Evolutionary conservation across 2,888 invertebrate genomes (phyloP), one percentile per base, ranked within the genome.

Genomic region (Dysmachus trigonus): DNA sequence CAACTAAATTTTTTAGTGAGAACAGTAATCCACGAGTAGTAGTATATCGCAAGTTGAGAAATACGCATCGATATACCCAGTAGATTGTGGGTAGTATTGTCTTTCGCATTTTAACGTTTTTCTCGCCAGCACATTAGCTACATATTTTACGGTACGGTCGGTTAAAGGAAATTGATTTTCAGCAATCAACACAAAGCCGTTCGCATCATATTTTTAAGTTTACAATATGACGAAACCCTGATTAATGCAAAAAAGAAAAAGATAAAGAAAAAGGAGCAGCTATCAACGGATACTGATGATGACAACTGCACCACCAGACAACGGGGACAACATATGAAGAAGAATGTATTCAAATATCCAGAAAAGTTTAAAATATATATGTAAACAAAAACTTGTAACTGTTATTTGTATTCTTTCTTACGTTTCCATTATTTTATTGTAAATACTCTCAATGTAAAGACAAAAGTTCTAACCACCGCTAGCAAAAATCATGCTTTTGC

Each of bases 311-410:
- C 22, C 62, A 62, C 22, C 62, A 81, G 22, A 51, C 33, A 31
- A 82, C 31, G 35, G 79, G 79, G 47, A 27, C 82, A 82, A 71
- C 82, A 62, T 62, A 82, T 79, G 79, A 79, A 82, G 82, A 82
- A 82, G 82, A 82, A 62, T 82, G 82, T 82, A 82, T 71, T 41
- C 15, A 82, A 62, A 35, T 82, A 62, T 82, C 62, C 82, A 82
- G 47, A 81, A 79, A 47, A 79, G 41, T 15, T 79, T 82, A 35
- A 82, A 82, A 82, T 62, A 82, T 82, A 82, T 82, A 82, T 82
- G 82, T 82, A 82, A 82, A 82, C 53, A 82, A 82, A 82, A 82
- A 82, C 18, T 62, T 82, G 82, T 82, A 82, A 82, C 35, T 79
- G 79, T 82, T 82, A 82, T 82, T 82, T 82, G 82, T 82, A 82